Evolutionary conservation across 2,113 vertebrate species (phyloP), one percentile per base, ranked within the genome.

Genomic region (Scomber colias): DNA sequence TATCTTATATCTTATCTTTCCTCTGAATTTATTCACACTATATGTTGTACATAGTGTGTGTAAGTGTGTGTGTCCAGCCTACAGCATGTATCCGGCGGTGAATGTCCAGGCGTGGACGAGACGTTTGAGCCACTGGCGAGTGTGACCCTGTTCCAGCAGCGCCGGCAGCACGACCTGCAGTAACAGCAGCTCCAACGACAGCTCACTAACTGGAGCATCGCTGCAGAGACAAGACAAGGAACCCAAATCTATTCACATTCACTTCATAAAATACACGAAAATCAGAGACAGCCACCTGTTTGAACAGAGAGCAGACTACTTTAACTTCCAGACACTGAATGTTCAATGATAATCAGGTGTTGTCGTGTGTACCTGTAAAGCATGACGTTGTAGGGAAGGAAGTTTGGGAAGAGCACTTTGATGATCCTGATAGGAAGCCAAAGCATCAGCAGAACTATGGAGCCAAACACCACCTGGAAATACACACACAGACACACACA

Each of bases 381-480:
- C 98, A 99, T 99, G 81, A 99, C 98, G 71, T 99, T 99, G 85
- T 99, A 99, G 0, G 98, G 98, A 79, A 99, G 97, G 87, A 99
- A 99, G 83, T 92, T 88, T 63, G 98, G 97, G 69, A 99, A 90
- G 21, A 99, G 92, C 60, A 97, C 94, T 89, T 99, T 99, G 88
- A 99, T 99, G 77, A 99, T 97, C 69, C 97, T 94, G 84, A 99
- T 97, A 66, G 98, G 98, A 76, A 99, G 95, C 98, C 98, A 99
- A 68, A 99, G 96, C 98, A 99, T 99, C 76, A 99, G 95, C 61
- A 99, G 93, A 44, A 99, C 98, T 51, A 99, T 99, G 44, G 98
- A 99, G 62, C 98, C 98, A 68, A 99, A 99, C 76, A 99, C 98
- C 69, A 99, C 35, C 35, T 40, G 6, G 35, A 40, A 40, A 40